Evolutionary conservation across 2,113 vertebrate species (phyloP).

Genomic region (Oceanodroma tethys): DNA sequence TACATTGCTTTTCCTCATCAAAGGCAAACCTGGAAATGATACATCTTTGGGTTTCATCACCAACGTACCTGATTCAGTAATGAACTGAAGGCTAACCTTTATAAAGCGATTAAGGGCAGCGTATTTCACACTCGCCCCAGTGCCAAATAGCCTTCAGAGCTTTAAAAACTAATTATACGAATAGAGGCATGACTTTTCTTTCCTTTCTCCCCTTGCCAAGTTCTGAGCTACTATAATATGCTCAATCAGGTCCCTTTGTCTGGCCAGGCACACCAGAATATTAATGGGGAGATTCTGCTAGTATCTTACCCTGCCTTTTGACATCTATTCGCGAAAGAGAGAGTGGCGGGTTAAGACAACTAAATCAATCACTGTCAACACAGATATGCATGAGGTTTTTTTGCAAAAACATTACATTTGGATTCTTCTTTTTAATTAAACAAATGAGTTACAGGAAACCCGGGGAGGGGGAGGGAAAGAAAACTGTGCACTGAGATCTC

Average conservation of each 20-base stretch:
- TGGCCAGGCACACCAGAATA: slow-evolving; percentile 2
- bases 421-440: background rate
- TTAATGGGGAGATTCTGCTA: background rate
- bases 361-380: slow-evolving; percentile 37
- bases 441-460: background rate
- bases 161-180: slow-evolving; percentile 67
- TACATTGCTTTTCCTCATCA: background rate
- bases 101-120: slow-evolving; percentile 53
- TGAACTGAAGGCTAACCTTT: slow-evolving; percentile 65
- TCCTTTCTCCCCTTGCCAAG: slow-evolving; percentile 16
- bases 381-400: background rate
- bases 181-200: slow-evolving; percentile 31
- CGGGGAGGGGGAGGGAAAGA: background rate
- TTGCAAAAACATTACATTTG: background rate
- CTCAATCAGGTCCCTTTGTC: slow-evolving; percentile 45
- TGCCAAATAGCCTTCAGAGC: slow-evolving; percentile 56
- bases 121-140: background rate
- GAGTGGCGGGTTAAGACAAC: background rate
- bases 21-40: slow-evolving; percentile 61
- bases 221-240: slow-evolving; percentile 8
- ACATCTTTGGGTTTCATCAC: slow-evolving; percentile 27
- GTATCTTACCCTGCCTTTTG: background rate
- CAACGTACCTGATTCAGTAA: slow-evolving; percentile 35
- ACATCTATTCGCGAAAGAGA: background rate
- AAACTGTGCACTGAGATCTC: background rate